phyloP scores from a whole-genome alignment of 2,113 vertebrate genomes.

The Microcebus ravelobensis region DNA sequence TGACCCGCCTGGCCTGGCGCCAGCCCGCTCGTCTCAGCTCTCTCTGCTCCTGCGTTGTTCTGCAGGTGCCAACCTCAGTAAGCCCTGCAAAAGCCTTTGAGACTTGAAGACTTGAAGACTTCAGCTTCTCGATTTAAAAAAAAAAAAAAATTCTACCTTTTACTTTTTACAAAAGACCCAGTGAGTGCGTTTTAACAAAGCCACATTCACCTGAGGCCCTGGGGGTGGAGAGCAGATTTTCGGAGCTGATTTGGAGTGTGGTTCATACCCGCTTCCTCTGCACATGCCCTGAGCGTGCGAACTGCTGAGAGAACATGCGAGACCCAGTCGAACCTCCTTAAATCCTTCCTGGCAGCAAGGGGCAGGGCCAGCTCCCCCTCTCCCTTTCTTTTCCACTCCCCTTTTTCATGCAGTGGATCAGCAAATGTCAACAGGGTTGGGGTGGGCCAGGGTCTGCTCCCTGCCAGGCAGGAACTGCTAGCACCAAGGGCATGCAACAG shows the following conservation, averaged over 20 bases:
- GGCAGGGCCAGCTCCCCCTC: not conserved
- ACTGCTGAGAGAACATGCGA: not conserved
- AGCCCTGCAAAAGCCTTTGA: constrained; percentile 34
- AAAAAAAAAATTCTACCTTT: not conserved
- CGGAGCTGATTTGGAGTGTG: rapidly evolving
- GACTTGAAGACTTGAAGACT: not conserved
- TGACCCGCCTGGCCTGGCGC: not conserved
- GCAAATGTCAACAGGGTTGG: not conserved
- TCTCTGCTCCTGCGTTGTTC: not conserved
- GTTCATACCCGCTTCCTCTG: rapidly evolving
- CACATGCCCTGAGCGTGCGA: rapidly evolving
- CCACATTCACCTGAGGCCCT: not conserved
- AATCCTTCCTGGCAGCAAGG: not conserved
- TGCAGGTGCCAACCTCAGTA: constrained; percentile 77
- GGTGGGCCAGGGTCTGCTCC: not conserved
- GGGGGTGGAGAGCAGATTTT: not conserved
- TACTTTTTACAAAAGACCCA: not conserved
- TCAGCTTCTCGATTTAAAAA: not conserved
- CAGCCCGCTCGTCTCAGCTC: not conserved
- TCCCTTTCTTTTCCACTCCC: not conserved
- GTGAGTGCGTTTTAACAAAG: not conserved
- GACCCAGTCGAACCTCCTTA: no score
- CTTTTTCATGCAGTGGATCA: not conserved
- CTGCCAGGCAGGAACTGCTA: not conserved
- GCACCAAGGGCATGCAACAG: not conserved